Evolutionary conservation across 2,797 vertebrate species (phyloP).

Genomic region (Leptatherina wallacei): DNA sequence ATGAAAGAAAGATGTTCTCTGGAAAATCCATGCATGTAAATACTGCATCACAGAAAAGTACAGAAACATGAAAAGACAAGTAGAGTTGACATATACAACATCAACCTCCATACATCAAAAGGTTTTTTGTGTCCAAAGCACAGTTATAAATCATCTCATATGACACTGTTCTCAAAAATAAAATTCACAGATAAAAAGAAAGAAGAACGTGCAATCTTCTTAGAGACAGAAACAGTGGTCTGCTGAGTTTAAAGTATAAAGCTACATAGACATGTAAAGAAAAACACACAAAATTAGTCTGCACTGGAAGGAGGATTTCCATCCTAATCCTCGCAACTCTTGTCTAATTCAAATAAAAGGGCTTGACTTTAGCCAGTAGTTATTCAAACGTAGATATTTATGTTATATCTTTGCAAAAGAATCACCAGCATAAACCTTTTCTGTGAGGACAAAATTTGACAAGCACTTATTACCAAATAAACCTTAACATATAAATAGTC

Average conservation of each 20-base stretch:
- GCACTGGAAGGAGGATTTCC: neutral
- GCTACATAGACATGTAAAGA: neutral
- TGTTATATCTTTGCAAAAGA: neutral
- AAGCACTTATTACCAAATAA: neutral
- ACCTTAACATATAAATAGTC: neutral
- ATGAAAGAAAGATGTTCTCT: slow-evolving; percentile 22
- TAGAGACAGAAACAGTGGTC: neutral
- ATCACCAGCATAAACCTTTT: neutral
- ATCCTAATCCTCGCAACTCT: neutral
- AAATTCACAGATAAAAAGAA: neutral
- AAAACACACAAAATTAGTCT: neutral
- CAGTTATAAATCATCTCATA: slow-evolving; percentile 20
- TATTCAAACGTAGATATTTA: neutral
- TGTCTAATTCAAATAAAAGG: neutral
- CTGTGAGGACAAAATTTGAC: neutral
- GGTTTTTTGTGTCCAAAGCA: slow-evolving; percentile 30
- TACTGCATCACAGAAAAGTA: neutral
- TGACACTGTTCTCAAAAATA: neutral
- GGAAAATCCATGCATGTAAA: slow-evolving; percentile 1
- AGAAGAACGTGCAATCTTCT: neutral
- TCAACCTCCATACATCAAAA: slow-evolving; percentile 12
- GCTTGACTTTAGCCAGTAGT: neutral
- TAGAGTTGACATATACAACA: slow-evolving; percentile 5
- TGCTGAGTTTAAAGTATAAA: neutral
- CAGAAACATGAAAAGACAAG: neutral